phyloP scores from a whole-genome alignment of 2,113 vertebrate species.

The Pholis gunnellus region DNA sequence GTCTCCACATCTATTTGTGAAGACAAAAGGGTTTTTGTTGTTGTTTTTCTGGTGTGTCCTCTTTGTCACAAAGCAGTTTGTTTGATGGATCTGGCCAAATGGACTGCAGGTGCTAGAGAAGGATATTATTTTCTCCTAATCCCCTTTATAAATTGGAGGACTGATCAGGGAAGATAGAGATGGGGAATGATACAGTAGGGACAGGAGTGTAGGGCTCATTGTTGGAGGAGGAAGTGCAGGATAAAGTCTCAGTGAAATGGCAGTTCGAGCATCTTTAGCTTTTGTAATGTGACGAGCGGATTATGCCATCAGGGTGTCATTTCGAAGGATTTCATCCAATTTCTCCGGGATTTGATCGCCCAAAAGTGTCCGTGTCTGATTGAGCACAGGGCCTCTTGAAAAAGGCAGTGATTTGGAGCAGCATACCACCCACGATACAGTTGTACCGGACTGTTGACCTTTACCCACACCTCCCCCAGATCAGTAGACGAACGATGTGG shows the following conservation, averaged over 20 bases:
- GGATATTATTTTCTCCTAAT: slow-evolving; percentile 14
- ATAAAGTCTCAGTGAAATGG: not conserved
- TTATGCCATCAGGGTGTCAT: not conserved
- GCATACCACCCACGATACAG: slow-evolving; percentile 25
- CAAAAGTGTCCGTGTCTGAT: not conserved
- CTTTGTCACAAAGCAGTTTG: slow-evolving; percentile 13
- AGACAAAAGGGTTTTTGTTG: slow-evolving; percentile 57
- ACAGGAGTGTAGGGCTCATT: not conserved
- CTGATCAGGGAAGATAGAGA: slow-evolving; percentile 19
- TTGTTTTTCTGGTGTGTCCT: slow-evolving; percentile 7
- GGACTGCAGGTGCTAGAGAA: slow-evolving; percentile 29
- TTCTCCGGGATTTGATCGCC: not conserved
- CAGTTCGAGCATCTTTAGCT: not conserved
- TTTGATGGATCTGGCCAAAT: slow-evolving; percentile 20
- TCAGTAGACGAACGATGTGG: slow-evolving; percentile 41
- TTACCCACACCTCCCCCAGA: slow-evolving; percentile 46
- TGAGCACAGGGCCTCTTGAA: slow-evolving; percentile 1
- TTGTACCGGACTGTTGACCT: slow-evolving; percentile 15
- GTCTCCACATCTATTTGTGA: slow-evolving; percentile 52
- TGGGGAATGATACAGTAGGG: not conserved
- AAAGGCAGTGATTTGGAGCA: not conserved
- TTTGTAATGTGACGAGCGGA: not conserved
- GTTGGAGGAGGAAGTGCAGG: not conserved
- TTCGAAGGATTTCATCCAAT: not conserved
- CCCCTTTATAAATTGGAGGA: not conserved